Conservation (phyloP, 2,113 vertebrate genomes). For the Oncorhynchus masou region DNA sequence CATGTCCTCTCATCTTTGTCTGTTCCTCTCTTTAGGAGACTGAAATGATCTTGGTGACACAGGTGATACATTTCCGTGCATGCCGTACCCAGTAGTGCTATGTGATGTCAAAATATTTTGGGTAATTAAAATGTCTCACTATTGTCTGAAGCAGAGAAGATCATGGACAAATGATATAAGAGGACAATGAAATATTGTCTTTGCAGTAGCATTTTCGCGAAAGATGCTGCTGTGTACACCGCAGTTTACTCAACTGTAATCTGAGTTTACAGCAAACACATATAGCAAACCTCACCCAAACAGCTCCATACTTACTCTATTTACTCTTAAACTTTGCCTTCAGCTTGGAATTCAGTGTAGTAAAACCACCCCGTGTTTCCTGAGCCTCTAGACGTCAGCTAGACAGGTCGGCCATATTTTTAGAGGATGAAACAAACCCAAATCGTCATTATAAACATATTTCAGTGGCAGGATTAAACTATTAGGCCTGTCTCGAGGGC, state of each 20-base stretch:
- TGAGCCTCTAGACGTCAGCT: background rate
- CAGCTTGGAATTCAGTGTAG: background rate
- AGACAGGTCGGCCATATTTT: background rate
- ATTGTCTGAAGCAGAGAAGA: too few species aligned
- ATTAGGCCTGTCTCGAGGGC: slow-evolving; percentile 25
- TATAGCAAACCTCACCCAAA: background rate
- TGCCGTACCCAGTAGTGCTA: too few species aligned
- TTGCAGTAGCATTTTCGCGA: too few species aligned
- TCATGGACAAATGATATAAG: too few species aligned
- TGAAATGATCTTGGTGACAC: background rate
- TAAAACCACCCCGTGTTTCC: background rate
- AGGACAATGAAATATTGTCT: too few species aligned
- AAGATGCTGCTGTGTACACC: too few species aligned
- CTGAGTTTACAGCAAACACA: too few species aligned
- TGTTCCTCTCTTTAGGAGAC: background rate
- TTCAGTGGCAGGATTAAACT: slow-evolving; percentile 35
- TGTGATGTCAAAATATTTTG: too few species aligned
- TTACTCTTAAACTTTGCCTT: background rate
- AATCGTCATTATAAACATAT: slow-evolving; percentile 15
- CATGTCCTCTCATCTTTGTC: slow-evolving; percentile 12
- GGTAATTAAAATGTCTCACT: too few species aligned
- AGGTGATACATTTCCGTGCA: background rate
- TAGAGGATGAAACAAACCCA: slow-evolving; percentile 10
- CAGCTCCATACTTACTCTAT: background rate
- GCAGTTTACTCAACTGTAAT: too few species aligned